Evolutionary conservation across 2,797 vertebrate genomes (phyloP).

Genomic region (Spinus olivaceus): DNA sequence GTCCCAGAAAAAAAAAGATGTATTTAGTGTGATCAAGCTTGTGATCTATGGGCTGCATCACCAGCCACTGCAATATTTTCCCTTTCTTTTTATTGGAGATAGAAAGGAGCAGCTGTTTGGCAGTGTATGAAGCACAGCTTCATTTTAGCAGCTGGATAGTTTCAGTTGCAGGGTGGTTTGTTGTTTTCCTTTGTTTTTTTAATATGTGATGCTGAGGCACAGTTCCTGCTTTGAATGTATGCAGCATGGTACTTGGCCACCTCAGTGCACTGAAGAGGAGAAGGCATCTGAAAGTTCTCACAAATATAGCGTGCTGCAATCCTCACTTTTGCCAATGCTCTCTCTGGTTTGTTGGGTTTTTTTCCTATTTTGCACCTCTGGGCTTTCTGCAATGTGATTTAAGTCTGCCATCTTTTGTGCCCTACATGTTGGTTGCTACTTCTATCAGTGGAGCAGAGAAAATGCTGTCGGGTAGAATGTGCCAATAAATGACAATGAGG

Average conservation of each 20-base stretch:
- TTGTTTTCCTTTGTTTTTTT: not conserved
- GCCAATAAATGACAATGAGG: not conserved
- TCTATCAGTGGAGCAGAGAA: not conserved
- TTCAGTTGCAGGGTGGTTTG: not conserved
- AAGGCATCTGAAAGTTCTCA: not conserved
- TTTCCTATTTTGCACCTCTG: not conserved
- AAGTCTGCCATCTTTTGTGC: not conserved
- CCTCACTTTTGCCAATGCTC: not conserved
- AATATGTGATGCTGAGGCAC: not conserved
- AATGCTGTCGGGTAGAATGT: not conserved
- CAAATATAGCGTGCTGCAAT: not conserved
- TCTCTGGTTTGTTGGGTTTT: not conserved
- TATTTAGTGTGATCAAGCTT: not conserved
- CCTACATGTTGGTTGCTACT: not conserved
- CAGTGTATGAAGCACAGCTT: not conserved
- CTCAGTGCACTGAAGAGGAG: not conserved
- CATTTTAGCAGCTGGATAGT: not conserved
- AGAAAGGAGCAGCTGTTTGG: not conserved
- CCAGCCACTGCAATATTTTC: not conserved
- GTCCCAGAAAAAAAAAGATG: not conserved
- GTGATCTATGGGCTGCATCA: not conserved
- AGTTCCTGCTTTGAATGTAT: not conserved
- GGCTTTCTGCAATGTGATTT: not conserved
- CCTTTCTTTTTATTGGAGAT: not conserved
- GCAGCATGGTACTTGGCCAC: not conserved